Evolutionary conservation across 1,140 invertebrate genomes (phyloP).

Genomic region (Brachionus angularis): DNA sequence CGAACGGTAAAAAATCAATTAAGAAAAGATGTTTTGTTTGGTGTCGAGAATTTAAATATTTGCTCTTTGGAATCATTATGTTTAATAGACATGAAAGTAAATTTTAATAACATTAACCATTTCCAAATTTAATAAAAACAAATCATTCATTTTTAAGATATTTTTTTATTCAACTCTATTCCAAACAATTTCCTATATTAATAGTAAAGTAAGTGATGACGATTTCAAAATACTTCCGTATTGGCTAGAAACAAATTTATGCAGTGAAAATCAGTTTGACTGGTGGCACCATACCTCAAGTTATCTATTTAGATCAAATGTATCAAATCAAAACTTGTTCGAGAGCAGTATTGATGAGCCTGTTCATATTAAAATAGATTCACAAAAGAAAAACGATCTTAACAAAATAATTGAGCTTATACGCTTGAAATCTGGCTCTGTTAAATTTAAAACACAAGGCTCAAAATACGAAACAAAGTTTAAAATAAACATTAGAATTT

Average conservation of each 20-base stretch:
- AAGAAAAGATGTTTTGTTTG: not conserved
- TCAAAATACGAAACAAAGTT: too few species aligned
- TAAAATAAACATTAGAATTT: too few species aligned
- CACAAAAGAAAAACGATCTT: too few species aligned
- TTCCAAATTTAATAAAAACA: too few species aligned
- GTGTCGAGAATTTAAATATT: constrained; percentile 31
- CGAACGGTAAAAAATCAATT: not conserved
- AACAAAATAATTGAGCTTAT: too few species aligned
- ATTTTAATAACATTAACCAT: too few species aligned
- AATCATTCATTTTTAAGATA: too few species aligned
- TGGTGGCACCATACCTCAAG: not conserved
- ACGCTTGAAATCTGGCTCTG: too few species aligned
- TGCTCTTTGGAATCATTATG: constrained; percentile 34
- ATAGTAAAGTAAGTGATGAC: not conserved
- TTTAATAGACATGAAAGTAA: constrained; percentile 26
- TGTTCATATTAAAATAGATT: not conserved
- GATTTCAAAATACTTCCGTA: not conserved
- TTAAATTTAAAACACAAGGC: too few species aligned
- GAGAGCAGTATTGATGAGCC: not conserved
- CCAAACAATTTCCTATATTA: not conserved
- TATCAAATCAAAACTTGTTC: constrained; percentile 3
- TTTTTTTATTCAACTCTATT: constrained; percentile 17
- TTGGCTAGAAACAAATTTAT: not conserved
- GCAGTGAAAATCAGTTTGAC: not conserved
- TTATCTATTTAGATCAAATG: not conserved